Base-by-base conservation (phyloP, 2,888 invertebrate genomes). In the Acronicta psi region DNA sequence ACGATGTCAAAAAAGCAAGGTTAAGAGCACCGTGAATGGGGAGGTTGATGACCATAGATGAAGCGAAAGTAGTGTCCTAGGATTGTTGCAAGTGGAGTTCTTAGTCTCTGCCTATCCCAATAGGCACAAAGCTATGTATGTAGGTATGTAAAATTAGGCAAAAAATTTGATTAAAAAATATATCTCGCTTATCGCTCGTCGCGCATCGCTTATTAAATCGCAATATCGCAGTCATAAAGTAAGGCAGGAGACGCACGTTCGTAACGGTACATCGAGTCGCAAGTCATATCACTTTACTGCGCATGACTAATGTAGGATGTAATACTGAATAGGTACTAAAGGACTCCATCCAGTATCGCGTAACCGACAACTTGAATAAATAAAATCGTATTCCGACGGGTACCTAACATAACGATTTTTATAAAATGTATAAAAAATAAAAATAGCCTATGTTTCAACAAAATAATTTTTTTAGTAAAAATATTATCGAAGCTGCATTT, bases 241-340 rank as follows among this genome's bases (percentile, higher is more conserved):
- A 75, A 64, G 55, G 68, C 62, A 56, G 54, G 47, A 57, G 65
- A 50, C 61, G 49, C 60, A 71, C 67, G 62, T 69, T 51, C 36
- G 41, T 73, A 82, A 81, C 82, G 78, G 82, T 80, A 80, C 56
- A 29, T 1, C 23, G 23, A 31, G n/a, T 51, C 14, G 37, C 56
- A 54, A 75, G 59, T 60, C 74, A 69, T 73, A 74, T 71, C 69
- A 55, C 29, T 49, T 62, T 69, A 73, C 64, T 68, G 54, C 54
- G 45, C 53, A 71, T 72, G 73, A 75, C 59, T 72, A 69, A 65
- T 64, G 46, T 51, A 34, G 55, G 11, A 51, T 61, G n/a, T 46
- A 43, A 10, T 37, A 23, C 20, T 46, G 63, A 66, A 61, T 74
- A n/a, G n/a, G n/a, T n/a, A 43, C 25, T 52, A 75, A 34, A 34